Base-by-base conservation (phyloP, 2,113 vertebrate species). In the Recurvirostra avosetta region DNA sequence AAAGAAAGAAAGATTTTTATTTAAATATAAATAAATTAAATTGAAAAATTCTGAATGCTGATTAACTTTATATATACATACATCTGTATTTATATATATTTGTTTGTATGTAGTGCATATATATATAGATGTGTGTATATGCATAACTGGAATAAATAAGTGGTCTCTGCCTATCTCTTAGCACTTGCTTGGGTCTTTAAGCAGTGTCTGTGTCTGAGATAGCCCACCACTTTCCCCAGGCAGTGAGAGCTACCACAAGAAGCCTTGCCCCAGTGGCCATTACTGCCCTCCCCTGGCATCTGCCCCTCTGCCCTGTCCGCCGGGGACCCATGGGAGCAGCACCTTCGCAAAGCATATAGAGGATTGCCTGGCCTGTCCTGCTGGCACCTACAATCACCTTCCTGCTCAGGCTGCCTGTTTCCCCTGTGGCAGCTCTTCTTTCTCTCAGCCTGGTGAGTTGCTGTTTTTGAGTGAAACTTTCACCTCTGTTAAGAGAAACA, bases 371-470 rank as follows among this genome's bases (percentile, higher is more conserved):
- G 94, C 97, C n/a, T 99, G 99, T 94, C 99, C 99, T 12, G 86
- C 92, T 26, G 98, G 97, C 65, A 99, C 99, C 94, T 99, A 99
- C 96, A 99, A 98, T 50, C 98, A 99, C 84, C 93, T 98, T 55
- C 95, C 97, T 29, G 99, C 97, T 41, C 99, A 99, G 96, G 95
- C 96, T 40, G 98, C 98, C 50, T 99, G 99, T 73, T 99, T 99
- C 58, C 98, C 98, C 65, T 99, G 99, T 8, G 99, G 99, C 67
- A 99, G 99, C 93, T 99, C 98, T 4, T 99, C 99, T 41, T 98
- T 96, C 47, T 99, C 99, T 29, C 70, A 78, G 68, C 82, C 97
- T 27, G 99, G 99, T 99, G 77, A 97, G 97, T 89, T 25, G 20
- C 47, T 12, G 5, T 11, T 45, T 32, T 15, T 22, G 12, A 15